Conservation (phyloP, 1,140 invertebrate genomes). For the Solen grandis region DNA sequence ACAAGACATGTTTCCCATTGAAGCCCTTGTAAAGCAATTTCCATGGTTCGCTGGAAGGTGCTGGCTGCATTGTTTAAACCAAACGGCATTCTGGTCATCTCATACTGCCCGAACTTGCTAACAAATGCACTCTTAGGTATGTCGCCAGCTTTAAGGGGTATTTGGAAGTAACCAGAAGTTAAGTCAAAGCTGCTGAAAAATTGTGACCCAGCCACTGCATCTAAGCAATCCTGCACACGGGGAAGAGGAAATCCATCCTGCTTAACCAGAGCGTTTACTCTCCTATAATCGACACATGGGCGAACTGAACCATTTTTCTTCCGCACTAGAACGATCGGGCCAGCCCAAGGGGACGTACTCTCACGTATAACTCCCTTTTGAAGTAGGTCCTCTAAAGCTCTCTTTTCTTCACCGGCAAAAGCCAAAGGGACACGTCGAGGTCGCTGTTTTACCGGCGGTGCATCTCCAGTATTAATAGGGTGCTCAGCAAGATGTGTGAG, state of each 20-base stretch:
- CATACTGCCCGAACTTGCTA: no score
- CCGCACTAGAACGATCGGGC: background rate
- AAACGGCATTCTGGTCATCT: no score
- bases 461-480: constrained; percentile 30
- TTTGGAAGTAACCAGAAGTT: no score
- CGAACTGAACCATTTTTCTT: constrained; percentile 22
- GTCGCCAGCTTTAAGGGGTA: no score
- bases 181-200: no score
- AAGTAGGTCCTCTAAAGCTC: constrained; percentile 36
- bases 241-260: no score
- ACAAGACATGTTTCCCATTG: constrained; percentile 51
- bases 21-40: constrained; percentile 46
- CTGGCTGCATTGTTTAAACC: no score
- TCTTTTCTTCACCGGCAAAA: background rate
- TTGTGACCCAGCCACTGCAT: no score
- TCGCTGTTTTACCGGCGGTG: constrained; percentile 32
- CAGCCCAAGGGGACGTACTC: constrained; percentile 13
- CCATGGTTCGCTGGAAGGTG: constrained; percentile 51
- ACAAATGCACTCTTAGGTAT: no score
- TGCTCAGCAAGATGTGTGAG: constrained; percentile 35
- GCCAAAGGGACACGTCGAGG: constrained; percentile 10
- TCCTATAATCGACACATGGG: constrained; percentile 43
- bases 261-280: no score
- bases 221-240: no score
- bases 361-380: constrained; percentile 33